Conservation (phyloP, 1,140 invertebrate genomes). For the Drosophila melanica region DNA sequence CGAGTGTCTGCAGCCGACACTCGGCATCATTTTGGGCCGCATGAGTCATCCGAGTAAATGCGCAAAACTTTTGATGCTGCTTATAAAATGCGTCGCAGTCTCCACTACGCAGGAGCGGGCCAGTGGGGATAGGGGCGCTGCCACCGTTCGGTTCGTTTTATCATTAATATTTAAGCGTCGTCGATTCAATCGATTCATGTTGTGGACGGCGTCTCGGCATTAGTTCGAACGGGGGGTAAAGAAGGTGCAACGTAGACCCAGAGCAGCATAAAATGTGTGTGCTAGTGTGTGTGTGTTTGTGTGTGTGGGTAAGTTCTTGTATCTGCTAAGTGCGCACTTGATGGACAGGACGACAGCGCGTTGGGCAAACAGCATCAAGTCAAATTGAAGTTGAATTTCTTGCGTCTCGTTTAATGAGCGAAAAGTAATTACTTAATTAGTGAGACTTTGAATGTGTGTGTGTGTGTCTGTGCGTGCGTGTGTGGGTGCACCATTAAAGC, state of each 20-base stretch:
- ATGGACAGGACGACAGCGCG: slow-evolving; percentile 49
- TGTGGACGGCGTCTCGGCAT: neutral
- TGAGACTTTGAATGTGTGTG: slow-evolving; percentile 40
- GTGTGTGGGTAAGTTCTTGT: neutral
- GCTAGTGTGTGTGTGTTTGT: neutral
- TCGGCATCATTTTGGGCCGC: neutral
- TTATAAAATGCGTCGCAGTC: slow-evolving; percentile 39
- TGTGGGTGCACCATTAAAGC: slow-evolving; percentile 56
- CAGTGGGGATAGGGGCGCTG: neutral
- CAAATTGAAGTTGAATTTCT: slow-evolving; percentile 78
- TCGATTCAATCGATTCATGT: slow-evolving; percentile 75
- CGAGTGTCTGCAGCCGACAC: neutral
- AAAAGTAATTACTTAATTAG: slow-evolving; percentile 82
- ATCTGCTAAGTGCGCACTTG: slow-evolving; percentile 59
- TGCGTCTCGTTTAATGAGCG: slow-evolving; percentile 69
- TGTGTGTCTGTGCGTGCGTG: slow-evolving; percentile 15
- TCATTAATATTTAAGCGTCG: slow-evolving; percentile 81
- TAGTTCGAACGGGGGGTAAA: neutral
- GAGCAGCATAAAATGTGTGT: slow-evolving; percentile 51
- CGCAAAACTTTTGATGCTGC: slow-evolving; percentile 47
- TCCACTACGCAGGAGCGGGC: neutral
- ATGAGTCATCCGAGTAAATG: slow-evolving; percentile 39
- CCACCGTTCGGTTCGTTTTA: slow-evolving; percentile 51
- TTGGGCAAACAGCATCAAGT: slow-evolving; percentile 59
- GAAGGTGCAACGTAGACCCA: neutral